Evolutionary conservation across 1,140 invertebrate species (phyloP).

Genomic region (Patella vulgata): DNA sequence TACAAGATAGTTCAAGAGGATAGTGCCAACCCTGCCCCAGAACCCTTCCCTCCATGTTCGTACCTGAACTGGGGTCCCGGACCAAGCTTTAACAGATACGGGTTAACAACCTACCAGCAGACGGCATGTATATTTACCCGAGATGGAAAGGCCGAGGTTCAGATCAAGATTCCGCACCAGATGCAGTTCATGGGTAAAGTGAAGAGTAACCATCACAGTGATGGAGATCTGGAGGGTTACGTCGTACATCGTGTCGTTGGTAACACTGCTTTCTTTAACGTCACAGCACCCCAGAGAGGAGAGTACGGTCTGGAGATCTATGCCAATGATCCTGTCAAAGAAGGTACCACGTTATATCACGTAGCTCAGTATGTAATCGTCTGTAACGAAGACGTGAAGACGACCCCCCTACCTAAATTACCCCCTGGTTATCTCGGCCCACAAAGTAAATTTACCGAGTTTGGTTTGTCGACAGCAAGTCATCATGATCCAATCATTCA

Average conservation of each 20-base stretch:
- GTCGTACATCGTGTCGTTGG: conserved; percentile 61
- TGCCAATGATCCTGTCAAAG: conserved; percentile 63
- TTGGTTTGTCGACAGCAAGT: conserved; percentile 54
- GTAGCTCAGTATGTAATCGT: conserved; percentile 63
- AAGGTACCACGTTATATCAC: conserved; percentile 64
- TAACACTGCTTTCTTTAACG: conserved; percentile 63
- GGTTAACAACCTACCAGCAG: conserved; percentile 59
- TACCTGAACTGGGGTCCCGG: conserved; percentile 64
- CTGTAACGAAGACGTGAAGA: conserved; percentile 59
- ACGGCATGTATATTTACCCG: conserved; percentile 56
- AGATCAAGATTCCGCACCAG: conserved; percentile 48
- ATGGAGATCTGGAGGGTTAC: conserved; percentile 61
- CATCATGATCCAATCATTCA: conserved; percentile 63
- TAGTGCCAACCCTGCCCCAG: conserved; percentile 30
- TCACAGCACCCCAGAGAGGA: conserved; percentile 59
- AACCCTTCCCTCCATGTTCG: conserved; percentile 64
- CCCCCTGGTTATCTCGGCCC: conserved; percentile 64
- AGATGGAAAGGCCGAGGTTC: conserved; percentile 59
- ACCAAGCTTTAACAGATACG: conserved; percentile 59
- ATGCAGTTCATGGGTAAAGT: conserved; percentile 67
- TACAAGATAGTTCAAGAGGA: conserved; percentile 63
- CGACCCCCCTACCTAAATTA: conserved; percentile 58
- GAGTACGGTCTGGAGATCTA: conserved; percentile 67
- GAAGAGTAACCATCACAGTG: conserved; percentile 56
- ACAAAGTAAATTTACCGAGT: conserved; percentile 61